A percentile compares a stretch with the other conserved stretches of the same genome.
These are phyloP conservation scores for Tauraco hartlaubi DNA, from an alignment of 2,797 vertebrate genomes.

Conservation along the genomic window DNA sequence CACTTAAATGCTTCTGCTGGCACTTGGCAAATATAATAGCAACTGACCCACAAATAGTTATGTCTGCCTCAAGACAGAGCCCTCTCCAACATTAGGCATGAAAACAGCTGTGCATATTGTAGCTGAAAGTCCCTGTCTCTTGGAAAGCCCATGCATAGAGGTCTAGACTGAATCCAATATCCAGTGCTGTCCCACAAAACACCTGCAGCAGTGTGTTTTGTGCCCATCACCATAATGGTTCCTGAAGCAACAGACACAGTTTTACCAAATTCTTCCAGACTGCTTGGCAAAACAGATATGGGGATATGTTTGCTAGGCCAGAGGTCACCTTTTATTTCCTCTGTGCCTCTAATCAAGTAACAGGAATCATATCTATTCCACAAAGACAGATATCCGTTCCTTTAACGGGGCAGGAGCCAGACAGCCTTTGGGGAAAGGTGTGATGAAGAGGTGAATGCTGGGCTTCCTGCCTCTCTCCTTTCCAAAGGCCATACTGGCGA, in stretches of 20 bases:
- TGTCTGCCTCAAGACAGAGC: background rate
- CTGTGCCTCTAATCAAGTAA: background rate
- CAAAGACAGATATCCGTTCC: background rate
- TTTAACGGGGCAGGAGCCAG: background rate
- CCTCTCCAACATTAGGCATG: background rate
- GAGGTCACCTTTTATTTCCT: background rate
- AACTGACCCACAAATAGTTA: background rate
- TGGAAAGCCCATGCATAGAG: background rate
- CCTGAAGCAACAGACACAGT: background rate
- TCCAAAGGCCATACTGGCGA: background rate
- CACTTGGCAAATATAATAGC: background rate
- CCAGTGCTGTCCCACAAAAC: background rate
- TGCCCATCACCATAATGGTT: background rate
- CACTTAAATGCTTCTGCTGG: background rate
- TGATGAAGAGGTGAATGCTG: background rate
- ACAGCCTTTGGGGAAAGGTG: background rate
- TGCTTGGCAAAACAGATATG: background rate
- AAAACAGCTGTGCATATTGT: background rate
- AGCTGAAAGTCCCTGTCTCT: background rate
- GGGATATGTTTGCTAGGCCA: background rate
- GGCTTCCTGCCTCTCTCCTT: background rate
- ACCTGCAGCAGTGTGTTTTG: background rate
- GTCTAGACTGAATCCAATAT: background rate
- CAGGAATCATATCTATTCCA: background rate
- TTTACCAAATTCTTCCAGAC: background rate